Evolutionary conservation across 2,113 vertebrate genomes (phyloP), one percentile per base, ranked within the genome.

Genomic region (Poeciliopsis retropinna): DNA sequence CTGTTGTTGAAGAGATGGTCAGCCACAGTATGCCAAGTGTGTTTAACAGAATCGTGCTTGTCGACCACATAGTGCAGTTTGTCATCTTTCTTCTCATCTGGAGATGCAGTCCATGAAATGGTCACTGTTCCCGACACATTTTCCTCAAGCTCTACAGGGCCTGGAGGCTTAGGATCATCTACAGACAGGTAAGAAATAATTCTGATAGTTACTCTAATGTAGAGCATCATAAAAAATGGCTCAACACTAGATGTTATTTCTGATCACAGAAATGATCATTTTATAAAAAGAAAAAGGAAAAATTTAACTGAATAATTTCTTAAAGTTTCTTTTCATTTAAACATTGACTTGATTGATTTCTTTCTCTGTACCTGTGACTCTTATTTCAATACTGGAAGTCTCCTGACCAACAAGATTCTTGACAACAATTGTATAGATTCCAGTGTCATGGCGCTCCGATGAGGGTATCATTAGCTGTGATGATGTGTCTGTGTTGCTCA

Each of bases 51-150:
- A 61, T 97, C 96, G 0, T 95, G 89, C 34, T 94, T 96, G 69
- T 92, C 86, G 72, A 99, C 94, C 0, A 94, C 88, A 78, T 98
- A 99, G 84, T 96, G 90, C 67, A 98, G 91, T 3, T 90, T 93
- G 37, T 82, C 77, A 0, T 94, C 96, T 70, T 90, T 91, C 63
- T 94, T 94, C 86, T 98, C 97, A 0, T 97, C 97, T 0, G 94
- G 88, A 9, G 97, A 98, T 0, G 96, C 71, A 2, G 89, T 87
- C 97, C 97, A 99, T 75, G 92, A 94, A 7, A 96, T 67, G 0
- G 96, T 98, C 86, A 99, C 97, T 0, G 96, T 95, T 0, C 93
- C 94, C 0, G 92, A 94, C 34, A 97, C 95, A 0, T 97, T 97
- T 85, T 97, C 94, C 47, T 95, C 91, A 64, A 97, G 27, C n/a